Conservation (phyloP, 92 coral and sea anemone species). For the Phenganax marumi region DNA sequence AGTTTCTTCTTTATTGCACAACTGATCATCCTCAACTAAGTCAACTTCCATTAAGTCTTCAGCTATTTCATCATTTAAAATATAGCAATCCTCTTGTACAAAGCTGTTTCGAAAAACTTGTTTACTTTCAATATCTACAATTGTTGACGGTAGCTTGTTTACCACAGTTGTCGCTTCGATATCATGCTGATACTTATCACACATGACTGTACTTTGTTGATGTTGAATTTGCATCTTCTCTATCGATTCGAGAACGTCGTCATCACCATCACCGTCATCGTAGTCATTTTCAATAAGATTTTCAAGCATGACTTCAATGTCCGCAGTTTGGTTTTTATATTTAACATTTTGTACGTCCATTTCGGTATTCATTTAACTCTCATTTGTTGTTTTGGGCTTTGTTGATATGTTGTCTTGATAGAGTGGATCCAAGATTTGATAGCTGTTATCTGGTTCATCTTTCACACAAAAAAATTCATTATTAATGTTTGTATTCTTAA, state of each 20-base stretch:
- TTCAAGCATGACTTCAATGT: background rate
- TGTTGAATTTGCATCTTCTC: background rate
- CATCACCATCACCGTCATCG: background rate
- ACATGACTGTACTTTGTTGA: conserved; percentile 15
- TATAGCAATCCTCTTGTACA: background rate
- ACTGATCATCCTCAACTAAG: no score
- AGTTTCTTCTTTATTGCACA: no score
- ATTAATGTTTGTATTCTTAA: background rate
- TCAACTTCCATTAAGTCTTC: background rate
- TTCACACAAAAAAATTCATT: background rate
- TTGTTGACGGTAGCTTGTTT: conserved; percentile 12
- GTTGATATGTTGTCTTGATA: no score
- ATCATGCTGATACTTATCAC: conserved; percentile 3
- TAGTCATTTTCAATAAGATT: background rate
- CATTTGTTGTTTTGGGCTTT: background rate
- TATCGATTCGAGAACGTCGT: background rate
- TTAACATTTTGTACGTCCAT: background rate
- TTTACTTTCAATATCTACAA: background rate
- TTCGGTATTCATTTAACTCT: background rate
- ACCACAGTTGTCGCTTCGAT: conserved; percentile 1
- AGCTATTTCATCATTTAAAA: background rate
- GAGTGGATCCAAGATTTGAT: background rate
- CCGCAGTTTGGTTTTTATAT: background rate
- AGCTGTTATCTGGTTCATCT: background rate
- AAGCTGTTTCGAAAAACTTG: background rate